Evolutionary conservation across 2,888 invertebrate genomes (phyloP), one percentile per base, ranked within the genome.

Genomic region (Heliconius charithonia): DNA sequence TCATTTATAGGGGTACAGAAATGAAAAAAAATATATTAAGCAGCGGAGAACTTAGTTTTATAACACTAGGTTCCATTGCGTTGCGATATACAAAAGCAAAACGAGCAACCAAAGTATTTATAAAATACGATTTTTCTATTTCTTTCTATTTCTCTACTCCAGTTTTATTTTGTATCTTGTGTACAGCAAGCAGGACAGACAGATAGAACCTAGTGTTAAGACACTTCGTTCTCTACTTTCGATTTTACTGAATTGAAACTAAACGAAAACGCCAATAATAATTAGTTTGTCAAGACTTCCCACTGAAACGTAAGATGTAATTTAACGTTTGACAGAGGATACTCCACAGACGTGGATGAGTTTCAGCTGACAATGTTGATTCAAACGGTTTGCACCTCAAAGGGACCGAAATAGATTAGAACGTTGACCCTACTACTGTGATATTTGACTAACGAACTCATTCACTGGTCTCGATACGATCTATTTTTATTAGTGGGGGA

Each of bases 391-490:
- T 82, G 85, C 85, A 87, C 87, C 87, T 89, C 89, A 89, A 87
- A 87, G 85, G 80, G 79, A 86, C 87, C 75, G 83, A 89, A 90
- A 91, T 91, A 91, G 90, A 86, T 66, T 63, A 76, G 83, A 84
- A 88, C 89, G 80, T 84, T 83, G 87, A 87, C 86, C 88, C 81
- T 78, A 76, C 79, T 66, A 76, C 81, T 77, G 79, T 67, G 41
- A 72, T 79, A 74, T 79, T 79, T 74, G 78, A 76, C 70, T 81
- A 66, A 80, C 76, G 77, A 69, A 59, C 73, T 78, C 80, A 76
- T 81, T 79, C 75, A 77, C 71, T 37, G 45, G 56, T 76, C 71
- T 62, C 65, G 45, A 73, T 56, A 37, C 29, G 13, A 37, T 45
- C n/a, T 72, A 76, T 67, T 67, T 59, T 32, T 67, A 59, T 12